phyloP scores from a whole-genome alignment of 2,797 vertebrate species.

The Meda fulgida region DNA sequence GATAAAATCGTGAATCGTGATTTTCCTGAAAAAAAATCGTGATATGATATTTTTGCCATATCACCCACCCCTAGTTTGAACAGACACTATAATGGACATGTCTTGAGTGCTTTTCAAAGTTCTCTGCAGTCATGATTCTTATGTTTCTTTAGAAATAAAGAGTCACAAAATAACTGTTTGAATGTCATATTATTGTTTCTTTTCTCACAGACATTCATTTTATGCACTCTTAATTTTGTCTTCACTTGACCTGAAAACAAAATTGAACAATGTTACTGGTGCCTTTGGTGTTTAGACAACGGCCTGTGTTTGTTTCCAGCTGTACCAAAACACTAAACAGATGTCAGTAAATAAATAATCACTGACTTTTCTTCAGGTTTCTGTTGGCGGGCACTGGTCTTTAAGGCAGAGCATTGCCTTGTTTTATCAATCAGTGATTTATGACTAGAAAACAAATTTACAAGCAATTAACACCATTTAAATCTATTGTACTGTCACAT shows the following conservation, averaged over 20 bases:
- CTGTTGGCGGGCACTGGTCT: background rate
- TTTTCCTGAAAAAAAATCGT: no score
- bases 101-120: background rate
- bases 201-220: constrained; percentile 21
- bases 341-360: constrained; percentile 64
- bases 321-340: constrained; percentile 52
- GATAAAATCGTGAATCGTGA: no score
- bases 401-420: constrained; percentile 23
- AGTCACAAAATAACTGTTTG: background rate
- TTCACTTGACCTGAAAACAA: constrained; percentile 35
- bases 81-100: background rate
- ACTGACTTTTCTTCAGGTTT: constrained; percentile 40
- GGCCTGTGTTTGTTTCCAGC: constrained; percentile 23
- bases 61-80: no score
- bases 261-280: constrained; percentile 58
- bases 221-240: constrained; percentile 17
- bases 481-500: background rate
- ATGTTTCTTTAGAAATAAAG: background rate
- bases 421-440: constrained; percentile 21
- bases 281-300: constrained; percentile 51
- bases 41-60: no score
- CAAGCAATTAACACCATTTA: background rate
- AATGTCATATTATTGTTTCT: background rate
- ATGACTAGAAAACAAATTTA: background rate
- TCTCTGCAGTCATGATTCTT: background rate